Percentiles rank a stretch among this genome's conserved stretches.
phyloP scores from a whole-genome alignment of 2,888 invertebrate genomes.

The Tolmerus cingulatus region DNA sequence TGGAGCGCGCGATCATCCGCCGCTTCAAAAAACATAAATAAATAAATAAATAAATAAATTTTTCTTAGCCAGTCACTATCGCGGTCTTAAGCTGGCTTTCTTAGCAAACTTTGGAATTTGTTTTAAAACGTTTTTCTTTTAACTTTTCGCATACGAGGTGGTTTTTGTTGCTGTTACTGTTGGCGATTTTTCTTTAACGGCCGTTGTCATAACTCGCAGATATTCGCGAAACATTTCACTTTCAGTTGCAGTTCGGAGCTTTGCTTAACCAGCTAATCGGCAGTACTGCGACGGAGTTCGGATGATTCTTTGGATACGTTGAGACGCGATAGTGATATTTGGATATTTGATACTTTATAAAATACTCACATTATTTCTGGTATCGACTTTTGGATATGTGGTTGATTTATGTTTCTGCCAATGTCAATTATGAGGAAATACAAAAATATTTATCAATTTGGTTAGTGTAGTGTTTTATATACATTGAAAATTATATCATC shows the following conservation, averaged over 20 bases:
- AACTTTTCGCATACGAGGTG: not conserved
- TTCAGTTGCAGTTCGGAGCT: not conserved
- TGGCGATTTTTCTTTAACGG: not conserved
- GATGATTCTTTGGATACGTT: not conserved
- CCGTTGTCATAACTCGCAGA: not conserved
- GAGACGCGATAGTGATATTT: not conserved
- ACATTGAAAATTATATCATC: not conserved
- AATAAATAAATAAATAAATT: not conserved
- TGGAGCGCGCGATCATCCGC: not conserved
- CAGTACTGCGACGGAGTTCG: not conserved
- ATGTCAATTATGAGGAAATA: not conserved
- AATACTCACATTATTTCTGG: not conserved
- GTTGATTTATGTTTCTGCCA: not conserved
- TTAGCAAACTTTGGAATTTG: conserved; percentile 1
- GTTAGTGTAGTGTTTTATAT: not conserved
- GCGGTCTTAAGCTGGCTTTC: conserved; percentile 4
- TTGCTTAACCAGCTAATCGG: not conserved
- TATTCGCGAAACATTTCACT: conserved; percentile 13
- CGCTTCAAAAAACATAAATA: no score
- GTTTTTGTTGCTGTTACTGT: not conserved
- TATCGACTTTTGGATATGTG: not conserved
- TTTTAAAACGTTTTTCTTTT: not conserved
- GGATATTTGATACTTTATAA: not conserved
- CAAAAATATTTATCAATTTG: not conserved
- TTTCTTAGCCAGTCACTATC: not conserved